Evolutionary conservation across 2,797 vertebrate species (phyloP), one percentile per base, ranked within the genome.

Genomic region (Lindbergichthys nudifrons): DNA sequence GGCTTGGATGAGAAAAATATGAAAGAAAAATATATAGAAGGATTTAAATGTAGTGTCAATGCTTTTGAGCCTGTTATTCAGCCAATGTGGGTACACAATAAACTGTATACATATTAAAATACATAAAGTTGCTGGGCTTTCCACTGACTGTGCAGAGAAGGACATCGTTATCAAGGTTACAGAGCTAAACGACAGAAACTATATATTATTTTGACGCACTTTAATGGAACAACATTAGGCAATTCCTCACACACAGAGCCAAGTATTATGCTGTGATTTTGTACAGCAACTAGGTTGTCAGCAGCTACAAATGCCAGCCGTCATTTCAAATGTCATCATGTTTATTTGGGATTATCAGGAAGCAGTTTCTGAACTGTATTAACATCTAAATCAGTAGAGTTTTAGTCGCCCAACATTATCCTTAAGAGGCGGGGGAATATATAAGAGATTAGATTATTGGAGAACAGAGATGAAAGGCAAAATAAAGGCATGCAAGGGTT

Each of bases 381-480:
- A 67, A 21, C 21, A 21, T 21, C 48, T 62, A 21, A 65, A 32
- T 72, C 65, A 81, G 59, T 56, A 58, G 45, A 14, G 48, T 60
- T 42, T 11, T 16, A 47, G 66, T 52, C 74, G 65, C 43, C 53
- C 19, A 58, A 70, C 21, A 47, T 79, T 79, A 77, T 48, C 64
- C 26, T 58, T 19, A 54, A 63, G 51, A 77, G 79, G 46, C 53
- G 8, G 32, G 32, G 32, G 32, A 64, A 73, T 45, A 52, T 48
- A 23, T 60, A 23, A 61, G 21, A 45, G 62, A 58, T 36, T 36
- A 9, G 32, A 9, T 36, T 36, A 52, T 70, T 52, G 53, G 16
- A 46, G 11, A 72, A 61, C 15, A 47, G 46, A 77, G 61, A 75
- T 80, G 54, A 77, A 77, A 56, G 32, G 30, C 41, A 69, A 45